A percentile compares a stretch with the other conserved stretches of the same genome.
phyloP scores from a whole-genome alignment of 2,113 vertebrate genomes.

The Hippopotamus amphibius region DNA sequence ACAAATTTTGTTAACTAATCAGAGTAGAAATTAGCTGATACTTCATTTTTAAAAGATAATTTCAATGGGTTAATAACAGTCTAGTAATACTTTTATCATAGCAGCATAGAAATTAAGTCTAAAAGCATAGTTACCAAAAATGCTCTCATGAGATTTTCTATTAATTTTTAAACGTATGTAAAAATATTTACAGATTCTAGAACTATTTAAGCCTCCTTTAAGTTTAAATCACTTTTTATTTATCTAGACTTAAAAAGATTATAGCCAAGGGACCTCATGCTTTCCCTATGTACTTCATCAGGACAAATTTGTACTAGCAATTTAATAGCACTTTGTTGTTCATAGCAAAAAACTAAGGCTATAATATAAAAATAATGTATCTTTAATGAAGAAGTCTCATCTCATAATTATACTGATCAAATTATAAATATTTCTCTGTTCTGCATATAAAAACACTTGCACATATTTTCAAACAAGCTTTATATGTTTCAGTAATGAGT shows the following conservation, averaged over 20 bases:
- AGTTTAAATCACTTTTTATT: slow-evolving; percentile 54
- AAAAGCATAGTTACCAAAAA: background rate
- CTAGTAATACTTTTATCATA: background rate
- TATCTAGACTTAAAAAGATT: slow-evolving; percentile 63
- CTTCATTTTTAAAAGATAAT: background rate
- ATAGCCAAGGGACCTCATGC: background rate
- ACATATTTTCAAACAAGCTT: background rate
- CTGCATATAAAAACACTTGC: background rate
- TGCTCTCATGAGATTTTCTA: background rate
- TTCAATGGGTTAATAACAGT: background rate
- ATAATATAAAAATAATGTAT: slow-evolving; percentile 66
- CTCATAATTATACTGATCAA: slow-evolving; percentile 46
- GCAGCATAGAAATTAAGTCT: background rate
- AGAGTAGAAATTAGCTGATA: background rate
- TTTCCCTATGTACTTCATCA: slow-evolving; percentile 43
- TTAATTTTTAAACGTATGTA: background rate
- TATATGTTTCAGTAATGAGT: background rate
- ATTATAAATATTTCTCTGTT: slow-evolving; percentile 57
- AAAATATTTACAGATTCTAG: background rate
- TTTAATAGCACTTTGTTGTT: slow-evolving; percentile 62
- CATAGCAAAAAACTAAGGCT: slow-evolving; percentile 49
- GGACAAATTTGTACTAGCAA: slow-evolving; percentile 25
- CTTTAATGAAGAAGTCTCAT: slow-evolving; percentile 61
- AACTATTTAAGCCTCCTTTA: slow-evolving; percentile 48
- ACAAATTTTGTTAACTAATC: background rate